Evolutionary conservation across 2,888 invertebrate genomes (phyloP).

Genomic region (Pristionchus exspectatus): DNA sequence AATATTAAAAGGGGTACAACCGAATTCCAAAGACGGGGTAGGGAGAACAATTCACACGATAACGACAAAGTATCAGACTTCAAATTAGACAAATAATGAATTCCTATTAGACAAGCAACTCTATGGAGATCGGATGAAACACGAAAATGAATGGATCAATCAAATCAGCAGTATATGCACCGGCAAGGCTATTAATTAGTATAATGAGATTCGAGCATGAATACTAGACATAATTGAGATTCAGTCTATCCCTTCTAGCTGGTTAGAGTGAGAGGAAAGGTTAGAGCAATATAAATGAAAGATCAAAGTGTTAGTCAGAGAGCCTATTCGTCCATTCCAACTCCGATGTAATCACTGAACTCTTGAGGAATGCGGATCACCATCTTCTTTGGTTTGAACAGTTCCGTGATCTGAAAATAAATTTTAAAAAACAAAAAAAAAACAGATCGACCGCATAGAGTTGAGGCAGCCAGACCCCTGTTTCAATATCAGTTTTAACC

Average conservation of each 20-base stretch:
- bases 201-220: too few relatives aligned
- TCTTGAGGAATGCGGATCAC: background rate
- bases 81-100: background rate
- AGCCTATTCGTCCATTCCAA: background rate
- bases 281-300: background rate
- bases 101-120: background rate
- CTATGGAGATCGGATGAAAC: conserved; percentile 17
- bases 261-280: background rate
- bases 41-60: background rate
- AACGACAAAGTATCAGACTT: background rate
- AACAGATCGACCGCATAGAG: background rate
- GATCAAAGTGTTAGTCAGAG: background rate
- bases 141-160: background rate
- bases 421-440: background rate
- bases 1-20: background rate
- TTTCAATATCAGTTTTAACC: too few relatives aligned
- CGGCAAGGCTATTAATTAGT: too few relatives aligned
- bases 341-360: background rate
- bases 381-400: background rate
- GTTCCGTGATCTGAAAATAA: background rate
- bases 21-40: background rate
- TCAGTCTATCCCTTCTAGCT: background rate
- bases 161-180: too few relatives aligned
- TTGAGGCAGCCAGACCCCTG: too few relatives aligned
- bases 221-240: background rate